Base-by-base conservation (phyloP, 92 coral and sea anemone genomes). In the Bergia puertoricense region DNA sequence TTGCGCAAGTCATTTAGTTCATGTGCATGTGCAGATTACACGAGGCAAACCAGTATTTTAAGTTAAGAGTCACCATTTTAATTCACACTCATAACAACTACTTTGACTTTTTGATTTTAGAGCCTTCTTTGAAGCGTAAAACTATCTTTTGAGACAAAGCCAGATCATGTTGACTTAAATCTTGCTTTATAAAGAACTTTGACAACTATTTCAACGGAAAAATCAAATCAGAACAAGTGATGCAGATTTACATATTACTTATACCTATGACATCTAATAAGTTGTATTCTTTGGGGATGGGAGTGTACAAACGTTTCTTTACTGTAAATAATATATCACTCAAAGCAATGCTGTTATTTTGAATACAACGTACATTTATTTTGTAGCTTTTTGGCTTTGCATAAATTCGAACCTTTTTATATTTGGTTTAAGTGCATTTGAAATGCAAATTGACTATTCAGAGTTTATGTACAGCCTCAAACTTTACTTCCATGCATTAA, bases 371-470 rank as follows among this genome's bases (percentile, higher is more conserved):
- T 62, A 62, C 69, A 22, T 62, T 62, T 62, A 62, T 54, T 54
- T 11, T 11, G 14, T 11, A 54, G 59, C 45, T 38, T 74, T n/a
- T 76, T 6, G 50, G 80, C 80, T 41, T 76, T 5, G 80, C 80
- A 76, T 76, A 76, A 76, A 76, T 76, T 75, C n/a, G 80, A 76
- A 54, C 59, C 80, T 36, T 2, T 42, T 1, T 18, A 42, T 76
- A 76, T 76, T 76, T 76, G 20, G 80, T 76, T 46, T 42, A 76
- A 10, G 48, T 14, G 80, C 80, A 76, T 76, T 76, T 76, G 51
- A 39, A 76, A 76, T 76, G 80, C 80, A 15, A 76, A 76, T 76
- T 76, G 23, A n/a, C 42, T 76, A 76, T 41, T 42, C 46, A 43
- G 50, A 43, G 23, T 15, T 15, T 62, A 13, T 39, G 14, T 6